A percentile compares a stretch with the other conserved stretches of the same genome.
These are phyloP conservation scores for Thelaira solivaga DNA, from an alignment of 2,888 invertebrate species.

Conservation along the genomic window DNA sequence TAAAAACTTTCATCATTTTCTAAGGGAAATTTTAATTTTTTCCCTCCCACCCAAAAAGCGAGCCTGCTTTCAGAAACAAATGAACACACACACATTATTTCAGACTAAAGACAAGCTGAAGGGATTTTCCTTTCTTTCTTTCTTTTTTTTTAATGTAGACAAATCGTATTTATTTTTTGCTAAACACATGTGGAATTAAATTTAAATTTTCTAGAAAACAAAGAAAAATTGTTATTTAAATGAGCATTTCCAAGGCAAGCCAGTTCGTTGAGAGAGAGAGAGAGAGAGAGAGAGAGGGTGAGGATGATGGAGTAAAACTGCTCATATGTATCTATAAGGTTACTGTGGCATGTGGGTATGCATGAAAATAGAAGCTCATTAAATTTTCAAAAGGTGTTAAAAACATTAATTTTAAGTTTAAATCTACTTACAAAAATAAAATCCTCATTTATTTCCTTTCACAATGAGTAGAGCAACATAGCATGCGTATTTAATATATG, in stretches of 20 bases:
- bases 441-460: neutral
- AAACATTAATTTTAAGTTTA: conserved; percentile 70
- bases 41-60: no score
- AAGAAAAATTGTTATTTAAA: conserved; percentile 53
- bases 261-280: conserved; percentile 7
- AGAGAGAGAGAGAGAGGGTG: conserved; percentile 7
- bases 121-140: conserved; percentile 38
- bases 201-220: conserved; percentile 24
- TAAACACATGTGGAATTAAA: conserved; percentile 49
- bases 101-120: conserved; percentile 26
- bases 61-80: no score
- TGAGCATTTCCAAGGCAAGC: conserved; percentile 44
- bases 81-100: conserved; percentile 3
- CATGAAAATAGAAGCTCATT: conserved; percentile 65
- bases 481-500: no score
- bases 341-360: neutral
- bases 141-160: neutral
- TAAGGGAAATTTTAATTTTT: no score
- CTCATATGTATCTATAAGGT: neutral
- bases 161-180: conserved; percentile 21
- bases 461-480: no score
- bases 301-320: neutral
- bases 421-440: conserved; percentile 55
- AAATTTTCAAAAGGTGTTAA: conserved; percentile 71
- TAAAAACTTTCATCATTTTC: no score